Conservation (phyloP, 64 coral and sea anemone species). For the Dendronephthya gigantea region DNA sequence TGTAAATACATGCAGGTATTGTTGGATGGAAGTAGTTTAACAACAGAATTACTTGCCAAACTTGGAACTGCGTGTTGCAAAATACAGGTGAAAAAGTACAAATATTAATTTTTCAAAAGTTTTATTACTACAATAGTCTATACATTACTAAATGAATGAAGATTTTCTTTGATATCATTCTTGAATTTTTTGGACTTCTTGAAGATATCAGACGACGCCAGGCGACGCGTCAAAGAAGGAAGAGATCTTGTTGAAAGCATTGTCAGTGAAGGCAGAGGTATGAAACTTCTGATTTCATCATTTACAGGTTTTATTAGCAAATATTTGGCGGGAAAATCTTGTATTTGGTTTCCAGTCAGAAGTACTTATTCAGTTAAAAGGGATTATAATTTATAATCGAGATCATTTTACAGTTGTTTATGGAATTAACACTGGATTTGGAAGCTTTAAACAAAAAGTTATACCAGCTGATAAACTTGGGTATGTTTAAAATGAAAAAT, state of each 20-base stretch:
- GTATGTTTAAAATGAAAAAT: conserved; percentile 17
- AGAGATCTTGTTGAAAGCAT: conserved; percentile 61
- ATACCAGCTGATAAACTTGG: conserved; percentile 51
- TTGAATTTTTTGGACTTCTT: neutral
- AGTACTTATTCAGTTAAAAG: too few species aligned
- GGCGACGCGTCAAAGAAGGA: conserved; percentile 36
- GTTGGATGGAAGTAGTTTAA: conserved; percentile 64
- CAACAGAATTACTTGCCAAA: conserved; percentile 53
- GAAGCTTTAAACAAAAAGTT: conserved; percentile 65
- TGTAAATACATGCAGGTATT: conserved; percentile 22
- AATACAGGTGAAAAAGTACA: conserved; percentile 44
- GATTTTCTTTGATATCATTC: neutral
- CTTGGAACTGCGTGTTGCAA: conserved; percentile 54
- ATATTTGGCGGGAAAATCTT: too few species aligned
- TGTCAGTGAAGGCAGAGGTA: conserved; percentile 66
- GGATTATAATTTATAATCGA: too few species aligned
- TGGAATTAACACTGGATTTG: conserved; percentile 68
- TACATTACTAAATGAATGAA: too few species aligned
- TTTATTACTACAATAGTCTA: too few species aligned
- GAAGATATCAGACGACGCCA: conserved; percentile 55
- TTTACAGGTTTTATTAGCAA: too few species aligned
- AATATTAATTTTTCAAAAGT: too few species aligned
- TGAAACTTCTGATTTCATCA: too few species aligned
- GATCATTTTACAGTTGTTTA: conserved; percentile 66
- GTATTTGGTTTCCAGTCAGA: too few species aligned